phyloP scores from a whole-genome alignment of 2,888 invertebrate species.

The Tiliacea citrago region DNA sequence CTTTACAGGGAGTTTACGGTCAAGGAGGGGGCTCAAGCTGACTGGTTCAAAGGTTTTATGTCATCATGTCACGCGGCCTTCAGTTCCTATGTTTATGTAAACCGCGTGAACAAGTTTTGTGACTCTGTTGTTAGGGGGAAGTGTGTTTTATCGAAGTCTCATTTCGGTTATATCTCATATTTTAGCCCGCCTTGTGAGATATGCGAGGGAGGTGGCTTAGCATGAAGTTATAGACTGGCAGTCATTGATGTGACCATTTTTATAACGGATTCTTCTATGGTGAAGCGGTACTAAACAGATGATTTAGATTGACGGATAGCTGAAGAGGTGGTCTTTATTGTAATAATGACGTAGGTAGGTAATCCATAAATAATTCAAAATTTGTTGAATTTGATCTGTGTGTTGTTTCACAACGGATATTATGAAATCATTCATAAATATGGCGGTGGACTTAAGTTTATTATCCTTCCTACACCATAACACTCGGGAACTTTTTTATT shows the following conservation, averaged over 20 bases:
- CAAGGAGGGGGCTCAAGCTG: constrained; percentile 63
- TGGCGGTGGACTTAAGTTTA: constrained; percentile 13
- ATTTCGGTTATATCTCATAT: constrained; percentile 53
- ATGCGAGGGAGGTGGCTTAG: constrained; percentile 41
- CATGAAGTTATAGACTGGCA: constrained; percentile 41
- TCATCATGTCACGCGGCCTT: constrained; percentile 84
- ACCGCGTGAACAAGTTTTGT: constrained; percentile 77
- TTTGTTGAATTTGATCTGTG: background rate
- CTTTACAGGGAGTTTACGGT: constrained; percentile 55
- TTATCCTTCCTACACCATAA: constrained; percentile 32
- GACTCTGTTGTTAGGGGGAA: constrained; percentile 69
- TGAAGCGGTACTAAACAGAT: constrained; percentile 6
- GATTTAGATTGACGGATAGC: constrained; percentile 7
- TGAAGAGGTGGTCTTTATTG: constrained; percentile 10
- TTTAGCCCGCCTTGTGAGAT: constrained; percentile 41
- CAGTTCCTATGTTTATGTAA: constrained; percentile 82
- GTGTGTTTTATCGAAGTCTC: constrained; percentile 58
- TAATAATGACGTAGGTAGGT: background rate
- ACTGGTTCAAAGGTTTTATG: constrained; percentile 80
- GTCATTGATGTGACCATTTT: constrained; percentile 33
- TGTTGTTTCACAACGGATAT: constrained; percentile 21
- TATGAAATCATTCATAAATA: constrained; percentile 22
- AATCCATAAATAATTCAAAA: background rate
- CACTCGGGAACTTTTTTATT: too few species aligned
- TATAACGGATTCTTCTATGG: constrained; percentile 28